Evolutionary conservation across 2,888 invertebrate species (phyloP), one percentile per base, ranked within the genome.

Genomic region (Scaptodrosophila latifasciaeformis): DNA sequence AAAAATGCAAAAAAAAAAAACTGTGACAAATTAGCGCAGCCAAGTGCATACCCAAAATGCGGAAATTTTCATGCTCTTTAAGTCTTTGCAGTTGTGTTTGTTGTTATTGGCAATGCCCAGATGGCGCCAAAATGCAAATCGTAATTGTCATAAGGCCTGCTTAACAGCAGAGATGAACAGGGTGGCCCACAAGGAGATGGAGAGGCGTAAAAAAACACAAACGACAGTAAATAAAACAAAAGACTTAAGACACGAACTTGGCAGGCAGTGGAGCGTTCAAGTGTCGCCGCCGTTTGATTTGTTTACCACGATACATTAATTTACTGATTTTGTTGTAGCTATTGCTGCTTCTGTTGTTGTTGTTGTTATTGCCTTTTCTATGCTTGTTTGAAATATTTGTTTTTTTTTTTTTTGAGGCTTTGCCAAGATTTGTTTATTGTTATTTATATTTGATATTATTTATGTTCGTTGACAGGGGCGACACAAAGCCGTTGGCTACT

Each of bases 191-290:
- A 17, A 31, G n/a, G 52, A 54, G 65, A 43, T 47, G 46, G 52
- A 50, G 52, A 45, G 59, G 44, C 30, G 12, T 24, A 50, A 44
- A 19, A 29, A 45, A 30, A 13, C 31, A 13, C n/a, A 15, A 30
- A 31, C 19, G 59, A 48, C 54, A 57, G n/a, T 48, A 58, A 50
- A 54, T 29, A 59, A 45, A 43, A 62, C 70, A 58, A 75, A 70
- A 67, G 65, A 75, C 74, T 75, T 50, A 57, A 70, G 78, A 55
- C 76, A 78, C 74, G 60, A 75, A 75, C 78, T 70, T 52, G 53
- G 15, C 37, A 37, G 47, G 40, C 54, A 42, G 40, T 54, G 44
- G 54, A 50, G 55, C 64, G 53, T 67, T 53, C 12, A 21, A 21
- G 13, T 24, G 43, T 27, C 29, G 29, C 12, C 24, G 44, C 34